Base-by-base conservation (phyloP, 2,888 invertebrate genomes). In the Dendrolimus houi region DNA sequence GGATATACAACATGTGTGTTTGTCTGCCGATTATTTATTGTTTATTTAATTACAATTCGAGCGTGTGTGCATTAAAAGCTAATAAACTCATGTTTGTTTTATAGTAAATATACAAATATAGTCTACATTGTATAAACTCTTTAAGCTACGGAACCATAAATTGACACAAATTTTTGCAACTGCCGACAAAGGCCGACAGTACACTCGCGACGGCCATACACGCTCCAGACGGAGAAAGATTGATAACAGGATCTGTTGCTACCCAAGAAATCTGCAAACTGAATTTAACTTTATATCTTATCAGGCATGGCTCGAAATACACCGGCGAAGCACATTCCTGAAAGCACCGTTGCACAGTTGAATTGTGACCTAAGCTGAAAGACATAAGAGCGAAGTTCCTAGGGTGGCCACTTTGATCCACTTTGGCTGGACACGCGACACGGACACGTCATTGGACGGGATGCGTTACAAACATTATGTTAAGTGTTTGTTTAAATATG, bases 241-340 rank as follows among this genome's bases (percentile, higher is more conserved):
- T 77, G 74, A 77, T 78, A 74, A 68, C 65, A 68, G 59, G 63
- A 64, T 66, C 68, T 72, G 76, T 78, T 78, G 74, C 77, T 75
- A 79, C 65, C 69, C 73, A 58, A 67, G 59, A 56, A 55, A 55
- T 57, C 7, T 42, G 53, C 70, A 66, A 53, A 40, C 64, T 47
- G 69, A 78, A 72, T 64, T 52, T 56, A 61, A 68, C 73, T 69
- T 60, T 69, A 68, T 56, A 58, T 52, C 60, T 57, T 60, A 41
- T 55, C 13, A 42, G 56, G 56, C 8, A 72, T 61, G 64, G 65
- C 58, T 58, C 56, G 60, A 64, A 71, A 62, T 70, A 47, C 12
- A 47, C 12, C 47, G 12, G 12, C 47, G 29, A 6, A 29, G 47
- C 47, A 47, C 47, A 29, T 29, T 29, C 29, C 29, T 29, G 29